These are phyloP conservation scores for Morus bassanus DNA, from an alignment of 2,797 vertebrate genomes.

Conservation along the genomic window DNA sequence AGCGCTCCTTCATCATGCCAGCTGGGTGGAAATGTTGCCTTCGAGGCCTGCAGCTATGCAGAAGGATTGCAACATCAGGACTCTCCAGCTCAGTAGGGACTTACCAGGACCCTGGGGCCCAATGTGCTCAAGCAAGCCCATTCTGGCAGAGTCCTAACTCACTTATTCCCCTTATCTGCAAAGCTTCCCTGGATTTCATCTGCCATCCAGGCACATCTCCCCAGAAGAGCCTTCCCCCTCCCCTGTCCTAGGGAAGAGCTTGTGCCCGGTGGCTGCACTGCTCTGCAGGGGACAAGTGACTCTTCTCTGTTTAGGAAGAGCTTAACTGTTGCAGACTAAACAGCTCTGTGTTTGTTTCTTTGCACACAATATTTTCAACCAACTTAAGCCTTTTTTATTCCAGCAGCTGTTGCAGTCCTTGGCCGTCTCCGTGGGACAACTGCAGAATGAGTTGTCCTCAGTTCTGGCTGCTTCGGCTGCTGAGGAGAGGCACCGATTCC, in stretches of 20 bases:
- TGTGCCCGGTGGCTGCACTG: fast-evolving
- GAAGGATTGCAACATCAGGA: neutral
- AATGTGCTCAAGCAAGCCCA: neutral
- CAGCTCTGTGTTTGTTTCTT: neutral
- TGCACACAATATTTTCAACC: neutral
- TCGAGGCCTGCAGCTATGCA: neutral
- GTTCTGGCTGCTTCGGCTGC: neutral
- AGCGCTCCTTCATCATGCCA: neutral
- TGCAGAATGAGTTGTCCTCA: neutral
- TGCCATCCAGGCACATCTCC: neutral
- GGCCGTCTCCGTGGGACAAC: neutral
- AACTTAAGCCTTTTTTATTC: neutral
- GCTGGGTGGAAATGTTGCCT: neutral
- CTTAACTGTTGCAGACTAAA: neutral
- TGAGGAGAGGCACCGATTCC: neutral
- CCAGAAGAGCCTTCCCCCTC: neutral
- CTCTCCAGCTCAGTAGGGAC: neutral
- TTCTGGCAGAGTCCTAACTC: neutral
- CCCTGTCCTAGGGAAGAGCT: neutral
- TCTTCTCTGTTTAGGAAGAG: neutral
- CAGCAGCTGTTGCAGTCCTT: neutral
- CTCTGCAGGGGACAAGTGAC: neutral
- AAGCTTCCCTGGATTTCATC: neutral
- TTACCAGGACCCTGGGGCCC: neutral
- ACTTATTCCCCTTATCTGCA: neutral